phyloP scores from a whole-genome alignment of 2,888 invertebrate species.

The Macrosiphum euphorbiae region DNA sequence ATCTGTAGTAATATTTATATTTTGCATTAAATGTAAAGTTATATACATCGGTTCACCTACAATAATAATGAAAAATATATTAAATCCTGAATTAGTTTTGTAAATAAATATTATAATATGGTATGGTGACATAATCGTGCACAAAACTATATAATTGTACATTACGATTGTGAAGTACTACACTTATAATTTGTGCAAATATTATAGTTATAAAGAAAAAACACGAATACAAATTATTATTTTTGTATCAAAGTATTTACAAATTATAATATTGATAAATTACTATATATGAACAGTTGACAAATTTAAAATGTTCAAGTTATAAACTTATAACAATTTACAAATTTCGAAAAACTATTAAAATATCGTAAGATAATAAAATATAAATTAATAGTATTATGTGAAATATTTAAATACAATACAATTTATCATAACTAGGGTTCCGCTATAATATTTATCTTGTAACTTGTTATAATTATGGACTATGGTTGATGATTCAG shows the following conservation, averaged over 20 bases:
- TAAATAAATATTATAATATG: background rate
- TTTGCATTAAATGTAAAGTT: conserved; percentile 54
- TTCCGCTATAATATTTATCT: background rate
- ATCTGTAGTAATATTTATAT: conserved; percentile 43
- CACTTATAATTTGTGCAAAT: background rate
- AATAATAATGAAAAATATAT: background rate
- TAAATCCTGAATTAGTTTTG: background rate
- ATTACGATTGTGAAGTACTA: background rate
- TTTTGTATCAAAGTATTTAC: background rate
- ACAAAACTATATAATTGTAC: background rate
- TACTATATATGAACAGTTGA: background rate
- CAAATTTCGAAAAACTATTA: background rate
- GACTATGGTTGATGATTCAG: background rate
- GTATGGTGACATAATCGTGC: background rate
- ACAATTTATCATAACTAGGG: background rate
- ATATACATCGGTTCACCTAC: conserved; percentile 45
- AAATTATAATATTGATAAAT: background rate
- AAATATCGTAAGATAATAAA: background rate
- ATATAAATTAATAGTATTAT: background rate
- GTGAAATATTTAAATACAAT: background rate
- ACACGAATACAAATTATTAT: background rate
- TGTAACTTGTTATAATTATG: background rate
- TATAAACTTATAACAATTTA: background rate
- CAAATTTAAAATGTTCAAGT: background rate
- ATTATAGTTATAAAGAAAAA: background rate